Evolutionary conservation across 2,888 invertebrate genomes (phyloP).

Genomic region (Agriopis aurantiaria): DNA sequence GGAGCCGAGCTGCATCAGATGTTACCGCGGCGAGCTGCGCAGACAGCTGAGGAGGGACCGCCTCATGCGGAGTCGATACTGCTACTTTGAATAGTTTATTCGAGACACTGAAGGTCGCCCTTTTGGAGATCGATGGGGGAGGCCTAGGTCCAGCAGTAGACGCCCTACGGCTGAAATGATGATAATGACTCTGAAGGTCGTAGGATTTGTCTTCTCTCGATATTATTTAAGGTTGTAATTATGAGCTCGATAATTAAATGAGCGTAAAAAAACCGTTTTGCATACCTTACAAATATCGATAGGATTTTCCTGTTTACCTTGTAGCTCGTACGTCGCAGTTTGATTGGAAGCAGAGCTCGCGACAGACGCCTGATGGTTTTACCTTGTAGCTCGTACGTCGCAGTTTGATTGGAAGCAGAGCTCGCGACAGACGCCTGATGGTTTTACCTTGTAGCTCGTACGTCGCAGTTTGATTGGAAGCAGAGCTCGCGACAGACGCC

Average conservation of each 20-base stretch:
- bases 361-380: constrained; percentile 7
- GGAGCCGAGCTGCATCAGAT: too few relatives aligned
- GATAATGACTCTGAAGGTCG: too few relatives aligned
- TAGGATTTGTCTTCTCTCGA: neutral
- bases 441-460: constrained; percentile 21
- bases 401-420: constrained; percentile 3
- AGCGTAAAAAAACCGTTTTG: constrained; percentile 21
- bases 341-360: neutral
- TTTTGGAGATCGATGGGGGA: too few relatives aligned
- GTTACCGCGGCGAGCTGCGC: too few relatives aligned
- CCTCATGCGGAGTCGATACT: too few relatives aligned
- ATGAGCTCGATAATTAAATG: constrained; percentile 3
- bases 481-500: neutral
- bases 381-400: constrained; percentile 28
- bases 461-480: constrained; percentile 21
- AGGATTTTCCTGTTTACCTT: constrained; percentile 46
- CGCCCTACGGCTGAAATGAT: too few relatives aligned
- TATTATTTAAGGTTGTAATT: neutral
- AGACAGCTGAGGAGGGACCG: too few relatives aligned
- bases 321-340: constrained; percentile 27
- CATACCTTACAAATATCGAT: constrained; percentile 15
- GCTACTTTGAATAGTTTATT: too few relatives aligned
- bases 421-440: neutral
- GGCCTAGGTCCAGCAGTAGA: too few relatives aligned
- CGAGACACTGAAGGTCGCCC: too few relatives aligned